Evolutionary conservation across 2,888 invertebrate genomes (phyloP).

Genomic region (Lithophane ornitopus): DNA sequence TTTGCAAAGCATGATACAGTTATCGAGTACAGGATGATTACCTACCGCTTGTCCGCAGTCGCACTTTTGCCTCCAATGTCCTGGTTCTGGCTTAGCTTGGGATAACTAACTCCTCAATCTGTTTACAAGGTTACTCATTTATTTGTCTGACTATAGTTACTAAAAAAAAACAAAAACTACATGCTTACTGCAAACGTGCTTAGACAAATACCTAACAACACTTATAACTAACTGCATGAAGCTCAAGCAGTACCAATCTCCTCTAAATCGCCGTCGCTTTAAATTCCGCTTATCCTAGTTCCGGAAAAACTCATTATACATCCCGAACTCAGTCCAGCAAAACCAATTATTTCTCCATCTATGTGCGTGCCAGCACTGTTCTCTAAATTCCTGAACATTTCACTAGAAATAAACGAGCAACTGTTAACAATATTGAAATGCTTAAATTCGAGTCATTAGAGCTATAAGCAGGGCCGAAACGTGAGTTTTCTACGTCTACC

Average conservation of each 20-base stretch:
- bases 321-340: slow-evolving; percentile 50
- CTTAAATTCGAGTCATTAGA: slow-evolving; percentile 67
- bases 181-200: background rate
- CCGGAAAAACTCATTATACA: slow-evolving; percentile 59
- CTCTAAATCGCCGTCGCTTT: slow-evolving; percentile 44
- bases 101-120: background rate
- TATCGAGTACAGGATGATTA: background rate
- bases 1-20: slow-evolving; percentile 5
- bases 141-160: background rate
- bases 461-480: slow-evolving; percentile 62
- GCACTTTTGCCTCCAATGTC: background rate
- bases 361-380: slow-evolving; percentile 53
- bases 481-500: slow-evolving; percentile 64
- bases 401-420: slow-evolving; percentile 60
- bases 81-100: background rate
- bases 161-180: background rate
- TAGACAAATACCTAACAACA: slow-evolving; percentile 11
- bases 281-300: slow-evolving; percentile 53
- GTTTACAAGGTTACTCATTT: background rate
- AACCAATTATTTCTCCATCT: slow-evolving; percentile 60
- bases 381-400: slow-evolving; percentile 59
- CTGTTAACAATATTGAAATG: slow-evolving; percentile 67
- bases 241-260: slow-evolving; percentile 16
- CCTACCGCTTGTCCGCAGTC: background rate
- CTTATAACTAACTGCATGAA: slow-evolving; percentile 10